phyloP scores from a whole-genome alignment of 2,888 invertebrate species.

The Hypena proboscidalis region DNA sequence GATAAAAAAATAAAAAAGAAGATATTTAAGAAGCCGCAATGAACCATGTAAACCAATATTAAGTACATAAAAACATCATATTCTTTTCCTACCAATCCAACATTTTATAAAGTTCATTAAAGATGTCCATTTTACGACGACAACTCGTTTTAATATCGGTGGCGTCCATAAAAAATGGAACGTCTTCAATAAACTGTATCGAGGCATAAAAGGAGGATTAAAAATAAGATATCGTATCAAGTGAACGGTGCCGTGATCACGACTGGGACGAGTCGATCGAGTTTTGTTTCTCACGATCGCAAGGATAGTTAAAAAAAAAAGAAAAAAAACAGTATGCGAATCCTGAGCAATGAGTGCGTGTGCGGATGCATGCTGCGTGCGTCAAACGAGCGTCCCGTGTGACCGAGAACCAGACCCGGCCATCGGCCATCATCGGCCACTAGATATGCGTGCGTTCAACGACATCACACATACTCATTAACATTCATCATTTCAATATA shows the following conservation, averaged over 20 bases:
- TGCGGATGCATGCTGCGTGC: slow-evolving; percentile 61
- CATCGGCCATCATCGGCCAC: no score
- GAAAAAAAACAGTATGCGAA: slow-evolving; percentile 68
- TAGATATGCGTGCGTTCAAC: slow-evolving; percentile 41
- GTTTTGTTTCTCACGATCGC: slow-evolving; percentile 77
- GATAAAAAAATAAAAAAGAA: no score
- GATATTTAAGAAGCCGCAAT: no score
- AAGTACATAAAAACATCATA: no score
- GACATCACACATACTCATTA: slow-evolving; percentile 39
- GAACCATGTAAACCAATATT: no score
- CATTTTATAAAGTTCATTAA: slow-evolving; percentile 33
- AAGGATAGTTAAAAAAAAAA: slow-evolving; percentile 62
- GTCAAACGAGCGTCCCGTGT: slow-evolving; percentile 61
- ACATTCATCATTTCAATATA: slow-evolving; percentile 27
- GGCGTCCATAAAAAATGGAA: slow-evolving; percentile 47
- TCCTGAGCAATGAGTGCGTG: slow-evolving; percentile 58
- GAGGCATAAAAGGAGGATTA: slow-evolving; percentile 53
- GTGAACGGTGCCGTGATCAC: slow-evolving; percentile 40
- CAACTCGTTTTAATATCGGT: slow-evolving; percentile 48
- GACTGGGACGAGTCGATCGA: slow-evolving; percentile 51
- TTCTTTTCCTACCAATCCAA: slow-evolving; percentile 41
- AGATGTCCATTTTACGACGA: slow-evolving; percentile 45
- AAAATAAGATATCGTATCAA: slow-evolving; percentile 53
- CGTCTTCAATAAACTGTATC: slow-evolving; percentile 53
- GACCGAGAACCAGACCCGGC: slow-evolving; percentile 64